phyloP scores from a whole-genome alignment of 1,140 invertebrate genomes.

The Drosophila miranda region DNA sequence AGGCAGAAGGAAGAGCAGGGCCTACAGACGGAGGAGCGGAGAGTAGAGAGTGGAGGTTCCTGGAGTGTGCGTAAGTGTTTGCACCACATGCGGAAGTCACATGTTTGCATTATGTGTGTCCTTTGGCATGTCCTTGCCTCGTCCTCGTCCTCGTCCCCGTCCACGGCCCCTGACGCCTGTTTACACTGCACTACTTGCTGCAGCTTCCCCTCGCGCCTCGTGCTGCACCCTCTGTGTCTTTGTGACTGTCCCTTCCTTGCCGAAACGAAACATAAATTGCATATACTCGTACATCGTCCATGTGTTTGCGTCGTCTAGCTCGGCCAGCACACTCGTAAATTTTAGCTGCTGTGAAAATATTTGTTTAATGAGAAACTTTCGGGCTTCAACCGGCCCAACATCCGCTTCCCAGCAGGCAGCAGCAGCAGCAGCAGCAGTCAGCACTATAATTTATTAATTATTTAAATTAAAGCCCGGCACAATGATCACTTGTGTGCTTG shows the following conservation, averaged over 20 bases:
- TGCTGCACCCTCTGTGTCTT: constrained; percentile 5
- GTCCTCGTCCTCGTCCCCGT: constrained; percentile 57
- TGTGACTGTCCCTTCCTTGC: constrained; percentile 4
- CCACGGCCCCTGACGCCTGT: constrained; percentile 44
- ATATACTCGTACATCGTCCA: constrained; percentile 34
- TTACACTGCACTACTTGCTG: constrained; percentile 67
- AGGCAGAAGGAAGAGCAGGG: too few species aligned
- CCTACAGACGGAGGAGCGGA: too few species aligned
- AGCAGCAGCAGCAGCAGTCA: constrained; percentile 7
- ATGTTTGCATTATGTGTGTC: constrained; percentile 80
- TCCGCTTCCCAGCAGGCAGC: constrained; percentile 15
- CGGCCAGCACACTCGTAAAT: constrained; percentile 59
- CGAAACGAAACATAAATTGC: constrained; percentile 67
- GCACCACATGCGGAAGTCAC: constrained; percentile 79
- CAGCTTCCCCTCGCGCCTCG: constrained; percentile 13
- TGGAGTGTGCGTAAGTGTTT: constrained; percentile 66
- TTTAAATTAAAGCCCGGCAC: constrained; percentile 63
- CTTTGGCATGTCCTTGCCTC: constrained; percentile 78
- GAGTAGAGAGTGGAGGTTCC: too few species aligned
- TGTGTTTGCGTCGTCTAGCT: constrained; percentile 38
- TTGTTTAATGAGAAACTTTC: constrained; percentile 80
- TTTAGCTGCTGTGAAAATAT: constrained; percentile 78
- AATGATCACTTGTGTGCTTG: constrained; percentile 19
- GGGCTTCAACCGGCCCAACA: constrained; percentile 20
- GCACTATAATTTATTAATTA: constrained; percentile 77